A percentile compares a stretch with the other conserved stretches of the same genome.
Evolutionary conservation across 2,113 vertebrate genomes (phyloP).

Genomic region (Riparia riparia): DNA sequence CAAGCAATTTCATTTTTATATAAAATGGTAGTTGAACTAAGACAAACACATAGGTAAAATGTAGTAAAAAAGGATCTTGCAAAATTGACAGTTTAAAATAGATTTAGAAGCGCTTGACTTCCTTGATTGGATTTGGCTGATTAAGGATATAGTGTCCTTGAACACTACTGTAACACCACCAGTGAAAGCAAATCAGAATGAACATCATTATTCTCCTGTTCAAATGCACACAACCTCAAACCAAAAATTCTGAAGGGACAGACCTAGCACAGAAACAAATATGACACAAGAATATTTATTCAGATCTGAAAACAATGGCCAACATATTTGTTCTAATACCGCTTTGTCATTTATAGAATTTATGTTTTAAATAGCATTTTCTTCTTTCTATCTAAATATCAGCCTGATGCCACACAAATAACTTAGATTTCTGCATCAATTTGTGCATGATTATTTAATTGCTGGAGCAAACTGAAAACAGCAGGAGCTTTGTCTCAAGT

Average conservation of each 20-base stretch:
- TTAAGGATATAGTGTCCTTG: not conserved
- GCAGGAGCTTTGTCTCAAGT: not conserved
- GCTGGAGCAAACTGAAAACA: conserved; percentile 13
- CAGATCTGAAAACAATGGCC: not conserved
- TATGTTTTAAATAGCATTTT: not conserved
- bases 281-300: not conserved
- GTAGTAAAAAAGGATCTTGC: not conserved
- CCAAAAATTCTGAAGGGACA: not conserved
- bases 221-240: not conserved
- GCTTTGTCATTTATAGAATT: not conserved
- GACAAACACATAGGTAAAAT: not conserved
- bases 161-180: not conserved
- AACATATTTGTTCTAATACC: not conserved
- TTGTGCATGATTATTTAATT: conserved; percentile 45
- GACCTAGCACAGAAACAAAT: not conserved
- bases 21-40: not conserved
- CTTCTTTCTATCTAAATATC: not conserved
- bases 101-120: not conserved
- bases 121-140: not conserved
- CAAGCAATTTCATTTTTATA: not conserved
- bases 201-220: not conserved
- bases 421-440: conserved; percentile 12
- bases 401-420: not conserved
- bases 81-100: not conserved
- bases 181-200: not conserved